phyloP scores from a whole-genome alignment of 2,113 vertebrate genomes.

The Oryzias curvinotus region DNA sequence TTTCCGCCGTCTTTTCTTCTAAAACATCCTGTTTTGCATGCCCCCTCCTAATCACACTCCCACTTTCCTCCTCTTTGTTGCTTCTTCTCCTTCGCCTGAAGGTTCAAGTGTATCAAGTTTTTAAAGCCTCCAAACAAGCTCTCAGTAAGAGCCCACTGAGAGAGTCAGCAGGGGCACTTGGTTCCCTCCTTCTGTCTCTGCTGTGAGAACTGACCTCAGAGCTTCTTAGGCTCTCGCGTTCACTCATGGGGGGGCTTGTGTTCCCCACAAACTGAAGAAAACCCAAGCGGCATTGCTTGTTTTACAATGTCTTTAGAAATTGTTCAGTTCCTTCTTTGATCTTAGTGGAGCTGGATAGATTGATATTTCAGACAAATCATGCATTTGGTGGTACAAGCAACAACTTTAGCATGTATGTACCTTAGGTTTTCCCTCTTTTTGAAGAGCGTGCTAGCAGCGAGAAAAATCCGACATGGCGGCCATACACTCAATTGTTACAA shows the following conservation, averaged over 20 bases:
- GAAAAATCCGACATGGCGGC: too few relatives aligned
- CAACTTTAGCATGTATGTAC: too few relatives aligned
- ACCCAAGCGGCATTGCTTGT: background rate
- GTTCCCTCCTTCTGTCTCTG: constrained; percentile 55
- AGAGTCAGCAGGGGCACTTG: constrained; percentile 62
- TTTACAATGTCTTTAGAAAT: constrained; percentile 15
- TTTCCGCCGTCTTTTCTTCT: constrained; percentile 14
- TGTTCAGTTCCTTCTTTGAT: background rate
- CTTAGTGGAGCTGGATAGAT: too few relatives aligned
- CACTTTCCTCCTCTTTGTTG: constrained; percentile 47
- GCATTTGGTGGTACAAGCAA: too few relatives aligned
- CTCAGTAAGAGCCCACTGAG: constrained; percentile 68
- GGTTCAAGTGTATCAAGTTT: constrained; percentile 60
- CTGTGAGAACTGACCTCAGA: constrained; percentile 53
- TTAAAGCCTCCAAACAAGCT: constrained; percentile 72
- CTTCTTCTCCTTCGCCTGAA: constrained; percentile 34
- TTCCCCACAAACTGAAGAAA: constrained; percentile 20
- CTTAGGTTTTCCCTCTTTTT: too few relatives aligned
- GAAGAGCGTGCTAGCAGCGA: too few relatives aligned
- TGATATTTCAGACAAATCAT: too few relatives aligned
- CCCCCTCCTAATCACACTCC: constrained; percentile 23
- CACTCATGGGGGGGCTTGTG: constrained; percentile 21
- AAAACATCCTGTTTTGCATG: constrained; percentile 10
- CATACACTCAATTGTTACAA: too few relatives aligned
- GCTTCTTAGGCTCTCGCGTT: constrained; percentile 42